A percentile compares a stretch with the other conserved stretches of the same genome.
phyloP scores from a whole-genome alignment of 2,113 vertebrate genomes.

The Rhegmatorhina hoffmannsi region DNA sequence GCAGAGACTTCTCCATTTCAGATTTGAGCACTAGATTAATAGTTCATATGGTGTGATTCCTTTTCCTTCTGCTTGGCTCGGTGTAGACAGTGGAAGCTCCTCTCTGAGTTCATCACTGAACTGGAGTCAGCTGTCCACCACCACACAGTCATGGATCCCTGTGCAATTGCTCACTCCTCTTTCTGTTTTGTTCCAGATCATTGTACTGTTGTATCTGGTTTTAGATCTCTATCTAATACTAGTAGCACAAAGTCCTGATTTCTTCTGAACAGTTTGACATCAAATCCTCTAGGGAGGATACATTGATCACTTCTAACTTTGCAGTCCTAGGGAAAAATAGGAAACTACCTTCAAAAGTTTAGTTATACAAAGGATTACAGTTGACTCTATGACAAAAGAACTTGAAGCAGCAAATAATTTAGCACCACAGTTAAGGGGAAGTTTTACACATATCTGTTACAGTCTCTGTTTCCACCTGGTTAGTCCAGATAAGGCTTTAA shows the following conservation, averaged over 20 bases:
- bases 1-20: slow-evolving; percentile 8
- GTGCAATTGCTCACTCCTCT: not conserved
- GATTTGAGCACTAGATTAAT: slow-evolving; percentile 23
- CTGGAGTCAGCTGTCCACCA: not conserved
- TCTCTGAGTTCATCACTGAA: not conserved
- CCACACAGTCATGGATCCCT: rapidly evolving
- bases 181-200: not conserved
- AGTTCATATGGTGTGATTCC: not conserved
- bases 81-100: not conserved
- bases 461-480: slow-evolving; percentile 61
- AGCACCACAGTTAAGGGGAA: slow-evolving; percentile 6
- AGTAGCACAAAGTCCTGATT: not conserved
- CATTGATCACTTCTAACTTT: not conserved
- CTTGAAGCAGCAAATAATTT: slow-evolving; percentile 27
- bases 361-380: not conserved
- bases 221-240: not conserved
- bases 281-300: not conserved
- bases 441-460: slow-evolving; percentile 53
- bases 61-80: not conserved
- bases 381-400: not conserved
- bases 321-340: not conserved
- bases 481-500: slow-evolving; percentile 71
- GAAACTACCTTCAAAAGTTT: not conserved
- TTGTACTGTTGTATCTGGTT: not conserved
- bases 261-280: not conserved